Evolutionary conservation across 2,888 invertebrate species (phyloP).

Genomic region (Machimus rusticus): DNA sequence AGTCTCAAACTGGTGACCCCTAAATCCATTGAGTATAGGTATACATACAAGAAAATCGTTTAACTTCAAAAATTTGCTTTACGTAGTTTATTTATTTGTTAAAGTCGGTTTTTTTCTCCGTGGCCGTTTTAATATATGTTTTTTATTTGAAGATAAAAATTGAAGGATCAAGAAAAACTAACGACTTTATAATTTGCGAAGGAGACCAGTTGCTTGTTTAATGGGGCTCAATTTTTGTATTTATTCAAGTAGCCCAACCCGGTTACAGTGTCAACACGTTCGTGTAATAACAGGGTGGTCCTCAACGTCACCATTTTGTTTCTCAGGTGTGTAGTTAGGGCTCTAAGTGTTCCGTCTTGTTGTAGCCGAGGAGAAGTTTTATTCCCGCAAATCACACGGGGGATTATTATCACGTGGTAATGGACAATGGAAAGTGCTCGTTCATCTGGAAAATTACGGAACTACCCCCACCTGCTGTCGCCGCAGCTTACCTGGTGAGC

Average conservation of each 20-base stretch:
- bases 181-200: neutral
- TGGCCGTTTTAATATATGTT: no score
- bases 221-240: neutral
- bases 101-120: no score
- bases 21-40: no score
- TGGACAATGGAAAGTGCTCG: slow-evolving; percentile 23
- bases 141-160: neutral
- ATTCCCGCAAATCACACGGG: slow-evolving; percentile 19
- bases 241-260: neutral
- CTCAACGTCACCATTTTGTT: neutral
- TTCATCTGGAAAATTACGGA: slow-evolving; percentile 22
- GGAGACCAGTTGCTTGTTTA: neutral
- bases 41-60: no score
- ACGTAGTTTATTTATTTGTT: no score
- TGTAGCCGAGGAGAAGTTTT: neutral
- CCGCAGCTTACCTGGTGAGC: neutral
- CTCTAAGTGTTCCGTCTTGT: neutral
- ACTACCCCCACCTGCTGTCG: slow-evolving; percentile 1
- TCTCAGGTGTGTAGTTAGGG: neutral
- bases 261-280: neutral
- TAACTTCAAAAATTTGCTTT: no score
- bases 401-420: slow-evolving; percentile 22
- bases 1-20: no score
- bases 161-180: neutral
- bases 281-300: neutral